These are phyloP conservation scores for silkworm (Bombyx mori) DNA, from an alignment of 1,140 invertebrate genomes.

Conservation along the genomic window ASM3026992v2 NC_085119.1:8528501-8529000, in stretches of 20 bases:
- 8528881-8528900: no score
- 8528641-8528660: slow-evolving; percentile 44
- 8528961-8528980: neutral
- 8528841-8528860: no score
- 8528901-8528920: no score
- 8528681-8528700: slow-evolving; percentile 48
- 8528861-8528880: no score
- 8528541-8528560: no score
- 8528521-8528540: no score
- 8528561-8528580: neutral
- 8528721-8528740: slow-evolving; percentile 63
- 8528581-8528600: slow-evolving; percentile 52
- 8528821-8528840: no score
- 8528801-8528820: slow-evolving; percentile 36
- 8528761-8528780: slow-evolving; percentile 63
- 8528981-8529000: slow-evolving; percentile 2
- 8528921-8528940: no score
- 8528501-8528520: no score
- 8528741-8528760: slow-evolving; percentile 64
- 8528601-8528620: slow-evolving; percentile 43
- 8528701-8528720: slow-evolving; percentile 65
- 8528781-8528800: slow-evolving; percentile 43
- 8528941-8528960: no score
- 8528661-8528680: slow-evolving; percentile 63
- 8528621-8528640: slow-evolving; percentile 53